Base-by-base conservation (phyloP, 2,797 vertebrate species). In the Ctenopoma multispine region DNA sequence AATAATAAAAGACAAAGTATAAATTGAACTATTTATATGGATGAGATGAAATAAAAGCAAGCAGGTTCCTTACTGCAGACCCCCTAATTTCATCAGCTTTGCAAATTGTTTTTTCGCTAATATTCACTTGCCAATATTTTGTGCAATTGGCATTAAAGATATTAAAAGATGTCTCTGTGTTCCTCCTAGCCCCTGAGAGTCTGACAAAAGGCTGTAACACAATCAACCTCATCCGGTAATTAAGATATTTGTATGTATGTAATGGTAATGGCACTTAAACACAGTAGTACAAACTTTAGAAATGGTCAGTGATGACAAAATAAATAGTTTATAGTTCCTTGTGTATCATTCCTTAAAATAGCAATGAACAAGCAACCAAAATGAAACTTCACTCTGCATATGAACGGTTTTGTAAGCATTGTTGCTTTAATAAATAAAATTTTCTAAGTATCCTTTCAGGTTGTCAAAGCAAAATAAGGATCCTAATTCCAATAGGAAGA, bases 181-280 rank as follows among this genome's bases (percentile, higher is more conserved):
- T 82, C 79, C 38, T 50, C 48, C 10, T 69, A 76, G 84, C 85
- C 87, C 86, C 87, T 87, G 87, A 89, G 88, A 87, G 73, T 84
- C 56, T 69, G 76, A 87, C 34, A 11, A 63, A 71, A 69, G 68
- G 40, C 67, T 74, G 66, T 68, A 81, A 79, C 56, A 72, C 38
- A 7, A 54, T 57, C 48, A 46, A 67, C 80, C 63, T 56, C 47
- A 73, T 77, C 74, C 56, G 59, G n/a, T 21, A 6, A 68, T 72
- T 57, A 70, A 75, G 72, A 79, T 36, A 66, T 73, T 57, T 56
- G 6, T 61, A 38, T 79, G 60, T 73, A 43, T 69, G 53, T 57
- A 24, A 84, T 73, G 69, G 50, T 80, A 90, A 89, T 51, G 73
- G 82, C 78, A 88, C 83, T 90, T 87, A 72, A 80, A 84, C 72